Conservation (phyloP, 1,140 invertebrate species). For the Leptinotarsa defecta region DNA sequence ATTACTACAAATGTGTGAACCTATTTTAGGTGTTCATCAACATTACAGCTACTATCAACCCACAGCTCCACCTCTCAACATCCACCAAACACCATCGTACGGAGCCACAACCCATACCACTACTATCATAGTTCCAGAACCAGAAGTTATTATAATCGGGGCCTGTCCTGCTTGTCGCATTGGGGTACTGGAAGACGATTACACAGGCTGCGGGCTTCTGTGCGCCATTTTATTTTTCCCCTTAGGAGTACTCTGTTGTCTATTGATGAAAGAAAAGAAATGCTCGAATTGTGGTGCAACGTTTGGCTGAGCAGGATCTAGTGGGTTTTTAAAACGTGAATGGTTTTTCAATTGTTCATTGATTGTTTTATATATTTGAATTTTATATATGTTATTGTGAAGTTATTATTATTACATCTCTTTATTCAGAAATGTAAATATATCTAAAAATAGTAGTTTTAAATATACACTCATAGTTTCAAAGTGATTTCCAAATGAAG, state of each 20-base stretch:
- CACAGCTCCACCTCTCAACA: constrained; percentile 15
- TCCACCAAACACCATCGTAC: constrained; percentile 18
- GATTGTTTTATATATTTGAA: too few relatives aligned
- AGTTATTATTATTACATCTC: too few relatives aligned
- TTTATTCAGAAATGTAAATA: too few relatives aligned
- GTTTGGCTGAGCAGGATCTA: constrained; percentile 61
- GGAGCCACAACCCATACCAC: constrained; percentile 38
- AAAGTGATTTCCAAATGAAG: too few relatives aligned
- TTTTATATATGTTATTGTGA: too few relatives aligned
- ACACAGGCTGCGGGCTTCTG: constrained; percentile 77
- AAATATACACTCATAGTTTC: too few relatives aligned
- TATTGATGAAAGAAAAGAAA: constrained; percentile 75
- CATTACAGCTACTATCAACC: constrained; percentile 29
- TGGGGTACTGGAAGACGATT: constrained; percentile 83
- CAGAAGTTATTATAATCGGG: constrained; percentile 73
- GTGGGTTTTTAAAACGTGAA: too few relatives aligned
- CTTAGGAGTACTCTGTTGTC: constrained; percentile 79
- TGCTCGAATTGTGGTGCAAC: constrained; percentile 85
- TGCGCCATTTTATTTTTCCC: constrained; percentile 88
- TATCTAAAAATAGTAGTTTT: too few relatives aligned
- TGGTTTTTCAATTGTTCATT: too few relatives aligned
- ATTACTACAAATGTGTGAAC: not conserved
- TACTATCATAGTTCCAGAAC: constrained; percentile 54
- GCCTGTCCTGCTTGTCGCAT: constrained; percentile 83
- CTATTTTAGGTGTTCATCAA: constrained; percentile 33